phyloP scores from a whole-genome alignment of 2,113 vertebrate species.

The Hirundichthys speculiger region DNA sequence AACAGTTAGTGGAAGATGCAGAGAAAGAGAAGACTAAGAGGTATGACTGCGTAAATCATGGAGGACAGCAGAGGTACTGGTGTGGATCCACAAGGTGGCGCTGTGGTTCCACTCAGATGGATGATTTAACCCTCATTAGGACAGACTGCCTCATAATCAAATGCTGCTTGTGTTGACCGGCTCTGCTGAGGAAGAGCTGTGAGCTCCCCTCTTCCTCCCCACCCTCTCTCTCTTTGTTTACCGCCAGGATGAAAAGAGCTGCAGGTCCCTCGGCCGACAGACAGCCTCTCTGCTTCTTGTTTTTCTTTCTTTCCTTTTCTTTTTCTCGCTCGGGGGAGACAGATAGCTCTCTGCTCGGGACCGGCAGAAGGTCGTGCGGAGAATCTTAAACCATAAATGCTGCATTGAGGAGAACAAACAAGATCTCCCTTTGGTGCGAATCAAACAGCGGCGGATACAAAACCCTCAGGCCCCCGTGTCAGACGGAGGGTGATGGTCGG shows the following conservation, averaged over 20 bases:
- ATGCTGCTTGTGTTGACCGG: too few species aligned
- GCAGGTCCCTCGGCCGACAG: conserved; percentile 21
- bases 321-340: conserved; percentile 62
- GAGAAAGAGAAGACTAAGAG: conserved; percentile 11
- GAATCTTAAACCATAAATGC: conserved; percentile 76
- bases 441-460: conserved; percentile 66
- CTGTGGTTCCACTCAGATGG: conserved; percentile 32
- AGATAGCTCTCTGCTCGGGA: conserved; percentile 57
- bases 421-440: conserved; percentile 67
- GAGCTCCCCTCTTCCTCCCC: not conserved
- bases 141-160: conserved; percentile 21
- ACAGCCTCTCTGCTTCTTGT: conserved; percentile 28
- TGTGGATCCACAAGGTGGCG: conserved; percentile 59
- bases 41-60: too few species aligned
- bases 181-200: conserved; percentile 16
- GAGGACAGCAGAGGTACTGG: not conserved
- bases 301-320: conserved; percentile 41
- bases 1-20: conserved; percentile 15
- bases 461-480: conserved; percentile 56
- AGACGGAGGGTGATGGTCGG: conserved; percentile 37
- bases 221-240: conserved; percentile 6
- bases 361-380: conserved; percentile 70
- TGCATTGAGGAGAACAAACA: conserved; percentile 80
- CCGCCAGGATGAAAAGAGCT: conserved; percentile 31
- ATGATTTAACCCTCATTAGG: conserved; percentile 42